Percentiles rank a stretch among this genome's conserved stretches.
phyloP scores from a whole-genome alignment of 35 echinoderm and acorn worm genomes.

The Heliocidaris erythrogramma region DNA sequence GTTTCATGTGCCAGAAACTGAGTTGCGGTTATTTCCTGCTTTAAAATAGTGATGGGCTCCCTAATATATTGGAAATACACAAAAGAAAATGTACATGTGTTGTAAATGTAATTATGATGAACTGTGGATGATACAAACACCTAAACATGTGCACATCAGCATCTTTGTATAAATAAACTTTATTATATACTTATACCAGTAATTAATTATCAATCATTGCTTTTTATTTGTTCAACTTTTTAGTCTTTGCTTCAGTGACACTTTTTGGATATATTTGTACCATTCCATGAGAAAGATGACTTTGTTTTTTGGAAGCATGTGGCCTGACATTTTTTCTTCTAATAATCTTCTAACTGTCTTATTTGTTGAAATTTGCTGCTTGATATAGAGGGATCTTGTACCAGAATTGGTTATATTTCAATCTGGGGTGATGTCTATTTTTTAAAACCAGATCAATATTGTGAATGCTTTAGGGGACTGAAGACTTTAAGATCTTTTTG shows the following conservation, averaged over 20 bases:
- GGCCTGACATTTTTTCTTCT: neutral
- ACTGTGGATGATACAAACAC: neutral
- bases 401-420: neutral
- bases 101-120: conserved; percentile 19
- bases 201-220: conserved; percentile 12
- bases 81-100: neutral
- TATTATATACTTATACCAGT: conserved; percentile 19
- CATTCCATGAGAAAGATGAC: neutral
- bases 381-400: neutral
- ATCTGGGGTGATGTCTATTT: neutral
- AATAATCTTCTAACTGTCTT: neutral
- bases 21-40: neutral
- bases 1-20: neutral
- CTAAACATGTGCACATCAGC: neutral
- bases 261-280: conserved; percentile 13
- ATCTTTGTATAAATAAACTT: neutral
- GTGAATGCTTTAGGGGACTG: neutral
- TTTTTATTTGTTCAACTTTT: conserved; percentile 11
- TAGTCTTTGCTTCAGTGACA: conserved; percentile 3
- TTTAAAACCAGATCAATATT: neutral
- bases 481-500: neutral
- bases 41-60: neutral
- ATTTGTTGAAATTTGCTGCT: neutral
- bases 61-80: neutral
- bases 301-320: conserved; percentile 14